Evolutionary conservation across 2,797 vertebrate species (phyloP).

Genomic region (Glossophaga mutica): DNA sequence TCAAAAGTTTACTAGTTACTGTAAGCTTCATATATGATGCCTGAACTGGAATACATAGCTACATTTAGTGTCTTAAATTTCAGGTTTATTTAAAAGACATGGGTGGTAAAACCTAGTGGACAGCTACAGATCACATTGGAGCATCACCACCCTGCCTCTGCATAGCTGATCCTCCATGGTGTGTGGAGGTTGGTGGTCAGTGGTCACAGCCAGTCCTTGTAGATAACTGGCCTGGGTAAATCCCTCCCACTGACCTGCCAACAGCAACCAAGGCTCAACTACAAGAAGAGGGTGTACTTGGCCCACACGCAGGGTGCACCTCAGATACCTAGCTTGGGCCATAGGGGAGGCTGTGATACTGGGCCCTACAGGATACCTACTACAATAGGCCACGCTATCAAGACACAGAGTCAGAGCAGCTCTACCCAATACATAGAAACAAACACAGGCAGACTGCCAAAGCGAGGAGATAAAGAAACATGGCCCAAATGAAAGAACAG

Average conservation of each 20-base stretch:
- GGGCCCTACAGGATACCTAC: too few species aligned
- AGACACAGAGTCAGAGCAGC: background rate
- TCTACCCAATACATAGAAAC: background rate
- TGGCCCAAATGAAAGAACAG: background rate
- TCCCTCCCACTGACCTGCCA: background rate
- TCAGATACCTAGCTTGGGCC: background rate
- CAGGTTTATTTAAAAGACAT: conserved; percentile 18
- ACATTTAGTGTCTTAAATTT: conserved; percentile 4
- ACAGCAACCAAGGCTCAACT: background rate
- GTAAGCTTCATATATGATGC: background rate
- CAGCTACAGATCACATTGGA: background rate
- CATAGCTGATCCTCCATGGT: background rate
- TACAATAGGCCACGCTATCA: background rate
- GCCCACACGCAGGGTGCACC: background rate
- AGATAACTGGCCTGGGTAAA: background rate
- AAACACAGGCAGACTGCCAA: background rate
- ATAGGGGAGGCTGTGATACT: background rate
- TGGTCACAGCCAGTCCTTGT: background rate
- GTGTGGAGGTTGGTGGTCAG: background rate
- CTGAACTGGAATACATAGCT: background rate
- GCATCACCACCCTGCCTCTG: background rate
- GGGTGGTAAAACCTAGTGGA: background rate
- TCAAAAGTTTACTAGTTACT: background rate
- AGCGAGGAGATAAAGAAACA: background rate
- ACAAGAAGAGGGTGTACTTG: background rate